Evolutionary conservation across 2,888 invertebrate species (phyloP), one percentile per base, ranked within the genome.

Genomic region (Diarsia mendica): DNA sequence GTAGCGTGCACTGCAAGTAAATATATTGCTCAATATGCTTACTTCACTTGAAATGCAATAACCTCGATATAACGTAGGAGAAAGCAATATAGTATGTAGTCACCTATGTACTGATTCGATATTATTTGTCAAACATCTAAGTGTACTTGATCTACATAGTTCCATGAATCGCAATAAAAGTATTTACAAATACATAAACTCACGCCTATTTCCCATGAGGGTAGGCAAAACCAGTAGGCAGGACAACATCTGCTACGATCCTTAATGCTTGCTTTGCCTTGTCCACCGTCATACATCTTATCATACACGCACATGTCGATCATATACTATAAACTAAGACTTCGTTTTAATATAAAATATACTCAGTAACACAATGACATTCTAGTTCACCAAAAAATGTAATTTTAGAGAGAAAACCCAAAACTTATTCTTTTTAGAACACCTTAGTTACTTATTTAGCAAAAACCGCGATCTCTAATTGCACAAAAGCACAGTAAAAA

Each of bases 1-100:
- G 74, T 81, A 75, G 60, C 82, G 83, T 82, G 83, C 73, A 85
- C 70, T 79, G 83, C 73, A 77, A 76, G 80, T 84, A 67, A 84
- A 84, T 84, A 83, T 80, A 75, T 69, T 77, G 77, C 83, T 85
- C 85, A 80, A 85, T 74, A 76, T 77, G 55, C 60, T 72, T 73
- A 68, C 72, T 72, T 66, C 61, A 78, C 74, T 79, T 79, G 67
- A 79, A 74, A 79, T 76, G 68, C 78, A 81, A 84, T 84, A 69
- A 74, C 61, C 33, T 75, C 64, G 33, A 78, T 84, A 20, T 49
- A 69, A 39, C 18, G 61, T 33, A 58, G 46, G 1, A 55, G 48
- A 10, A 71, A 65, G 13, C 44, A 13, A 39, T 4, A 55, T 33
- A 53, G 15, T 67, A 28, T 10, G 28, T n/a, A n/a, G n/a, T 69